phyloP scores from a whole-genome alignment of 2,113 vertebrate species.

The Mirounga angustirostris region DNA sequence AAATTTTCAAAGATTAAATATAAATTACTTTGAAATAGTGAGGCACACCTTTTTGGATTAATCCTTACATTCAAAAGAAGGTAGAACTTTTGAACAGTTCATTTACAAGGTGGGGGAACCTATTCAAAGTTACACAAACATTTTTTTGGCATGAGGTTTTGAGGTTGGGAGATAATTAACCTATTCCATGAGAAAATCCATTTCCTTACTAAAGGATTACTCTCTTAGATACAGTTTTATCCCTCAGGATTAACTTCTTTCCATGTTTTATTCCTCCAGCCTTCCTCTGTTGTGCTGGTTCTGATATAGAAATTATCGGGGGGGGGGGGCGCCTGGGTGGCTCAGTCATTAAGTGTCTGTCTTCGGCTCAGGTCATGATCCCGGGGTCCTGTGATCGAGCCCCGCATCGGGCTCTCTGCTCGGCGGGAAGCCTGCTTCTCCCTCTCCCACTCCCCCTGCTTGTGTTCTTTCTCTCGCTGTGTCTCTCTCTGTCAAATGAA shows the following conservation, averaged over 20 bases:
- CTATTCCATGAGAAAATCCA: background rate
- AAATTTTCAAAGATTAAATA: slow-evolving; percentile 11
- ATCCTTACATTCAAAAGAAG: slow-evolving; percentile 16
- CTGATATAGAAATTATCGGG: background rate
- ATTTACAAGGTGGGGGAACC: background rate
- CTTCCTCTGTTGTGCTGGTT: slow-evolving; percentile 2
- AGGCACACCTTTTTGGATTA: background rate
- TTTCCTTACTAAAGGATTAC: slow-evolving; percentile 14
- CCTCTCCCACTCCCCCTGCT: too few species aligned
- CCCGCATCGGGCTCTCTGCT: too few species aligned
- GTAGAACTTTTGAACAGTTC: background rate
- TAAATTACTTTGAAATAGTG: slow-evolving; percentile 33
- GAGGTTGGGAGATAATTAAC: background rate
- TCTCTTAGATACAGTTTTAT: background rate
- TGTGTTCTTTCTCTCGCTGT: too few species aligned
- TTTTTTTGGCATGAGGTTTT: slow-evolving; percentile 34
- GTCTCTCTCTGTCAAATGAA: too few species aligned
- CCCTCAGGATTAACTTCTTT: slow-evolving; percentile 15
- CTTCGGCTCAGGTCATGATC: too few species aligned
- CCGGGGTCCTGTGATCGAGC: too few species aligned
- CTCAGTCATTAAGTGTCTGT: too few species aligned
- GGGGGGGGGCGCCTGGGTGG: too few species aligned
- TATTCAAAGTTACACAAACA: background rate
- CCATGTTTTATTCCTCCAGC: background rate
- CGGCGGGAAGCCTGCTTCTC: too few species aligned